Evolutionary conservation across 2,113 vertebrate species (phyloP).

Genomic region (Merops nubicus): DNA sequence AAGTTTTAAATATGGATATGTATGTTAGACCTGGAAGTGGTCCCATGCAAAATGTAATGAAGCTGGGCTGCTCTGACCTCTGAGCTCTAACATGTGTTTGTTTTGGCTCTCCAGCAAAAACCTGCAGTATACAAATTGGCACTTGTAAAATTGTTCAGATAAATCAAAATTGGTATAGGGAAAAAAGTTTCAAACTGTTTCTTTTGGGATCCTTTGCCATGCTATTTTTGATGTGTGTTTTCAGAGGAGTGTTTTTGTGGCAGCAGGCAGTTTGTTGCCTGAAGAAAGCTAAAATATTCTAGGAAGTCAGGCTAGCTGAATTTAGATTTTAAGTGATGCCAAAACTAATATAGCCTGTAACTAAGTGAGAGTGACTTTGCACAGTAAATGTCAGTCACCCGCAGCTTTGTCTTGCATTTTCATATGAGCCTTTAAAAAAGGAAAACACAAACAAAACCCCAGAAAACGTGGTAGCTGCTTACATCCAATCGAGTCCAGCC

Average conservation of each 20-base stretch:
- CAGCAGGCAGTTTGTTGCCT: constrained; percentile 62
- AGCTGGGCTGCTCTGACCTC: constrained; percentile 51
- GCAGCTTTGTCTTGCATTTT: constrained; percentile 42
- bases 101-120: constrained; percentile 56
- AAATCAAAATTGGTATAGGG: constrained; percentile 52
- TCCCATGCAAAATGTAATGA: constrained; percentile 59
- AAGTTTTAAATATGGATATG: constrained; percentile 41
- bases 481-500: background rate
- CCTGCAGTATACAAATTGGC: constrained; percentile 57
- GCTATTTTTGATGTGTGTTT: constrained; percentile 46
- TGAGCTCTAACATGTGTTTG: constrained; percentile 45
- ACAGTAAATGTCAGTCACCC: constrained; percentile 60
- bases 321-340: constrained; percentile 36
- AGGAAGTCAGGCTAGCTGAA: constrained; percentile 60
- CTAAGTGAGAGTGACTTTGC: constrained; percentile 51
- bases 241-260: constrained; percentile 51
- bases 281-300: constrained; percentile 61
- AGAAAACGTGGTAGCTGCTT: background rate
- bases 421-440: background rate
- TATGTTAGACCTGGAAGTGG: constrained; percentile 52
- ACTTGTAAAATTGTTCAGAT: constrained; percentile 62
- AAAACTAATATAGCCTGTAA: constrained; percentile 62
- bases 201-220: constrained; percentile 55
- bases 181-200: constrained; percentile 53
- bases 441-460: constrained; percentile 43